Conservation (phyloP, 2,888 invertebrate species). For the Drosophila maculinotata region DNA sequence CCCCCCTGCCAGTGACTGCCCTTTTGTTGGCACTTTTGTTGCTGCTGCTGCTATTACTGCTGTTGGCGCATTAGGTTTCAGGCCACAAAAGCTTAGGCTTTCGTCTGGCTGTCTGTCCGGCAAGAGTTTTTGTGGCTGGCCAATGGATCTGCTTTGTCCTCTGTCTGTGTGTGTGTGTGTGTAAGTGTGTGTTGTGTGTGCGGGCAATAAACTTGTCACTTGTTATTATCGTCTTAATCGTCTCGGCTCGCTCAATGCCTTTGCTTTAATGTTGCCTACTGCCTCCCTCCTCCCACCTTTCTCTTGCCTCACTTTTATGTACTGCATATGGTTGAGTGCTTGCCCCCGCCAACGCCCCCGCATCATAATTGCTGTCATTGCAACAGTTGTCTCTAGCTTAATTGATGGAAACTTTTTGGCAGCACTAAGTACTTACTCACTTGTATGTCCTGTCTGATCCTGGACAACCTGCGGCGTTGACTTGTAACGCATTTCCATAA, state of each 20-base stretch:
- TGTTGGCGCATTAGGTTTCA: slow-evolving; percentile 72
- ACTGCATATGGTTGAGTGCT: slow-evolving; percentile 26
- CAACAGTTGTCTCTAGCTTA: slow-evolving; percentile 64
- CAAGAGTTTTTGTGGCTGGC: slow-evolving; percentile 67
- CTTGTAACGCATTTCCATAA: slow-evolving; percentile 56
- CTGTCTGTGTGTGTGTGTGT: slow-evolving; percentile 32
- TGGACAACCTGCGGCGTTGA: slow-evolving; percentile 51
- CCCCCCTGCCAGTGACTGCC: not conserved
- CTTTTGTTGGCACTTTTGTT: slow-evolving; percentile 47
- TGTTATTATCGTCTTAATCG: slow-evolving; percentile 83
- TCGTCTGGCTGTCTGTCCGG: slow-evolving; percentile 48
- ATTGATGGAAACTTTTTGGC: slow-evolving; percentile 57
- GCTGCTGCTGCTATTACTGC: slow-evolving; percentile 21
- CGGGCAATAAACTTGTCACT: slow-evolving; percentile 82
- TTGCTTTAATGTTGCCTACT: slow-evolving; percentile 59
- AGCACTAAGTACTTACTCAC: slow-evolving; percentile 37
- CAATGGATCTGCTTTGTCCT: slow-evolving; percentile 43
- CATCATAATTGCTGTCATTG: slow-evolving; percentile 70
- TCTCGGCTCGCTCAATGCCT: slow-evolving; percentile 56
- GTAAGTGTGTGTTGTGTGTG: slow-evolving; percentile 49
- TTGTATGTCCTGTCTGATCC: slow-evolving; percentile 6
- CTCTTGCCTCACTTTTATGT: slow-evolving; percentile 47
- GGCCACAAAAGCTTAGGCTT: slow-evolving; percentile 78
- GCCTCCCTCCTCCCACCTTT: not conserved
- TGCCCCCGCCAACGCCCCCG: slow-evolving; percentile 3